phyloP scores from a whole-genome alignment of 2,888 invertebrate species.

The Rhagium mordax region DNA sequence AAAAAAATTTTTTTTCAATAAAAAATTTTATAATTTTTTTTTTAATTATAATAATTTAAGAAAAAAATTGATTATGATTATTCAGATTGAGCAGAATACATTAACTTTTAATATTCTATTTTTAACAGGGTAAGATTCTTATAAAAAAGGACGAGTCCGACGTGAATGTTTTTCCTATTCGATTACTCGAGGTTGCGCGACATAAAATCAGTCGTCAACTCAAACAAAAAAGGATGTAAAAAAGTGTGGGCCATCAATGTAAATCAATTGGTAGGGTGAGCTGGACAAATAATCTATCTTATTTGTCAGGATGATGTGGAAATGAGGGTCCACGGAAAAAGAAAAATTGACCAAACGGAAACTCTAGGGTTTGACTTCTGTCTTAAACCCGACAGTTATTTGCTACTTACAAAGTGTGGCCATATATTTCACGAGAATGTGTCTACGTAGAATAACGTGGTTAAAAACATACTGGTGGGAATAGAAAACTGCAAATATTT shows the following conservation, averaged over 20 bases:
- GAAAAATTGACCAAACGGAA: constrained; percentile 63
- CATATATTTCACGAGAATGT: constrained; percentile 21
- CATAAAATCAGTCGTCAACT: not conserved
- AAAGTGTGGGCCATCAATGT: constrained; percentile 65
- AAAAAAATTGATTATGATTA: too few relatives aligned
- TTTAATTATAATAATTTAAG: too few relatives aligned
- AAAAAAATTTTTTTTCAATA: too few relatives aligned
- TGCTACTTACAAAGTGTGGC: constrained; percentile 35
- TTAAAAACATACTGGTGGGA: not conserved
- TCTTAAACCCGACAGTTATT: constrained; percentile 41
- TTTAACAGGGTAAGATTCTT: too few relatives aligned
- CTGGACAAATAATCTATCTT: constrained; percentile 69
- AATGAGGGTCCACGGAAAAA: constrained; percentile 65
- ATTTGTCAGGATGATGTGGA: constrained; percentile 68
- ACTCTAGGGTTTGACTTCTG: constrained; percentile 48
- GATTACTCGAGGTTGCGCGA: not conserved
- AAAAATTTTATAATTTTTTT: too few relatives aligned
- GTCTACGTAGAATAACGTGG: not conserved
- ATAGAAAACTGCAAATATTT: not conserved
- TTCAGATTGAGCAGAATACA: too few relatives aligned
- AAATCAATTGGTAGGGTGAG: constrained; percentile 68
- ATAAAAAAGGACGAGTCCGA: not conserved
- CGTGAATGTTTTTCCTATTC: not conserved
- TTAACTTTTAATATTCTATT: too few relatives aligned
- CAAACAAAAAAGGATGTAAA: constrained; percentile 47